Conservation (phyloP, 2,113 vertebrate species). For the Aramus guarauna region DNA sequence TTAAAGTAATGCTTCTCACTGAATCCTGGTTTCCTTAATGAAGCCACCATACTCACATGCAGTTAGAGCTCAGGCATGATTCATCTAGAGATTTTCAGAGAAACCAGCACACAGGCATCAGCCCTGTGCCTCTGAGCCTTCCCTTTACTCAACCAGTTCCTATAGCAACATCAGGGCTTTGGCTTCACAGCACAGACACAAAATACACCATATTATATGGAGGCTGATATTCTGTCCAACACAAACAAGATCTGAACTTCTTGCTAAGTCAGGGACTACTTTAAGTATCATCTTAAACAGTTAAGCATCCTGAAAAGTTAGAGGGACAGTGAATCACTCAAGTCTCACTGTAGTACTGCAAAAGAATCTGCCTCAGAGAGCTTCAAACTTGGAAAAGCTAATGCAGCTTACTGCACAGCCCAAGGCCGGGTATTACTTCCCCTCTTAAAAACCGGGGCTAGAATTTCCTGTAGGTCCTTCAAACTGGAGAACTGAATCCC, state of each 20-base stretch:
- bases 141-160: background rate
- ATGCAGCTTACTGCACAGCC: rapidly evolving
- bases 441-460: background rate
- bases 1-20: background rate
- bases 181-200: background rate
- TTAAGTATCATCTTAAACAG: background rate
- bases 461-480: background rate
- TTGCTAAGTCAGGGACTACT: background rate
- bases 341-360: background rate
- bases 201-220: rapidly evolving
- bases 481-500: background rate
- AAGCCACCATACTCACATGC: background rate
- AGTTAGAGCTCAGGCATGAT: background rate
- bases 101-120: background rate
- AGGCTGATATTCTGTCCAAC: background rate
- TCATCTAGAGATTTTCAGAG: background rate
- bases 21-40: background rate
- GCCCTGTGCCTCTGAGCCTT: too few species aligned
- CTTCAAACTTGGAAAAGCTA: background rate
- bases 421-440: background rate
- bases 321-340: rapidly evolving
- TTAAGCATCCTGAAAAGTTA: background rate
- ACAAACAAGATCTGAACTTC: background rate
- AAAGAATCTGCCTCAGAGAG: background rate
- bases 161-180: background rate